Base-by-base conservation (phyloP, 2,888 invertebrate species). In the Tenodera sinensis region DNA sequence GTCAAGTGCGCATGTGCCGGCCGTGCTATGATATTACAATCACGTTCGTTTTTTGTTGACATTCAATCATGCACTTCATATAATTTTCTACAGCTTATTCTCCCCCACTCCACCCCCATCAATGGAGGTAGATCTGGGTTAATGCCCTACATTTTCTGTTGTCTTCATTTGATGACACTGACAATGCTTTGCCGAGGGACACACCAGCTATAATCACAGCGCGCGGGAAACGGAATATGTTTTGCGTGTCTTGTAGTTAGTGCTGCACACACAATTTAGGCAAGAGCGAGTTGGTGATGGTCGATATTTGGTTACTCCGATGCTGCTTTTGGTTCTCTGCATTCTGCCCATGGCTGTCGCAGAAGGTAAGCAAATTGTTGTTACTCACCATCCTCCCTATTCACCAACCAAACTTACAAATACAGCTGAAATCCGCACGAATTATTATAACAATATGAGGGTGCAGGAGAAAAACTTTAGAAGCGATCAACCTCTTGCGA, bases 111-210 rank as follows among this genome's bases (percentile, higher is more conserved):
- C 87, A 87, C 87, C 87, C 87, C 83, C 82, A 87, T 87, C 87
- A 81, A 87, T 82, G 83, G 87, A 88, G 82, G 87, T 71, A 88
- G 83, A 90, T 90, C 87, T 90, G 90, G 90, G 90, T 90, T 90
- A 90, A 84, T 88, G 89, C 85, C 89, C 90, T 89, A 90, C 86
- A 89, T 90, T 89, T 85, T 87, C 84, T 71, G 34, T 83, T 85
- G 87, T 85, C 81, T 47, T 82, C 89, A 84, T 87, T 87, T 90
- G 86, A 81, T 88, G 34, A 88, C 82, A 81, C n/a, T 54, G 54
- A 6, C 54, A 54, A 54, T 54, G 15, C 54, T 4, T 54, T 15
- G 54, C 4, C 15, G 54, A 71, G 54, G 54, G 54, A 71, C 54
- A 71, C 54, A 71, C 54, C 25, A 71, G 6, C 54, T 25, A 71